Percentiles rank a stretch among this genome's conserved stretches.
Evolutionary conservation across 2,888 invertebrate species (phyloP).

Genomic region (Nomada lathburiana): DNA sequence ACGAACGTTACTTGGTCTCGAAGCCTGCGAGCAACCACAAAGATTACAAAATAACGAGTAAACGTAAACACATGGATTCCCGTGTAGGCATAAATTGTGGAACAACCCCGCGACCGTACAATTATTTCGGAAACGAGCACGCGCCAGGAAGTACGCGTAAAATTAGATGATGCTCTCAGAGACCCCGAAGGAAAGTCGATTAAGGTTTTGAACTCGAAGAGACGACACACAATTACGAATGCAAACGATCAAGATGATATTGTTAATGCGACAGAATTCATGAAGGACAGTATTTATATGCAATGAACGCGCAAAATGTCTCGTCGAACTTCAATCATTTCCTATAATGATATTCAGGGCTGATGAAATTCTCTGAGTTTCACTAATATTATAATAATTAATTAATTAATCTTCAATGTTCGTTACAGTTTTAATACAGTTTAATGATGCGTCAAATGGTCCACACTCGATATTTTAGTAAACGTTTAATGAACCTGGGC

Average conservation of each 20-base stretch:
- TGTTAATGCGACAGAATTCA: background rate
- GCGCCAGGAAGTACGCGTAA: slow-evolving; percentile 16
- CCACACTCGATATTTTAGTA: slow-evolving; percentile 67
- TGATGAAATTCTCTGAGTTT: no score
- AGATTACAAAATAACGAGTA: slow-evolving; percentile 49
- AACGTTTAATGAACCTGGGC: slow-evolving; percentile 68
- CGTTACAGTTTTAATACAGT: no score
- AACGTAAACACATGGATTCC: slow-evolving; percentile 46
- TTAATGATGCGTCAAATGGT: slow-evolving; percentile 17
- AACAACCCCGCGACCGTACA: slow-evolving; percentile 20
- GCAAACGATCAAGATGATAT: no score
- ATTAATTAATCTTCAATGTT: no score
- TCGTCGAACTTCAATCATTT: no score
- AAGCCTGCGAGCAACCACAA: slow-evolving; percentile 11
- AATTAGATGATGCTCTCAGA: slow-evolving; percentile 42
- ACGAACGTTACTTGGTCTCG: slow-evolving; percentile 17
- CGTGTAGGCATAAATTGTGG: slow-evolving; percentile 41
- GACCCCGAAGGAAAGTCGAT: slow-evolving; percentile 31
- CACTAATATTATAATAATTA: no score
- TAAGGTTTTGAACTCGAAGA: slow-evolving; percentile 12
- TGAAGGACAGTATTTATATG: slow-evolving; percentile 40
- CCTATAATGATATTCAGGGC: no score
- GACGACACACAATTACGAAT: background rate
- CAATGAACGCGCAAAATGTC: no score
- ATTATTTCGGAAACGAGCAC: slow-evolving; percentile 29